These are phyloP conservation scores for Helicoverpa zea DNA, from an alignment of 1,140 invertebrate genomes.

Conservation along the genomic window DNA sequence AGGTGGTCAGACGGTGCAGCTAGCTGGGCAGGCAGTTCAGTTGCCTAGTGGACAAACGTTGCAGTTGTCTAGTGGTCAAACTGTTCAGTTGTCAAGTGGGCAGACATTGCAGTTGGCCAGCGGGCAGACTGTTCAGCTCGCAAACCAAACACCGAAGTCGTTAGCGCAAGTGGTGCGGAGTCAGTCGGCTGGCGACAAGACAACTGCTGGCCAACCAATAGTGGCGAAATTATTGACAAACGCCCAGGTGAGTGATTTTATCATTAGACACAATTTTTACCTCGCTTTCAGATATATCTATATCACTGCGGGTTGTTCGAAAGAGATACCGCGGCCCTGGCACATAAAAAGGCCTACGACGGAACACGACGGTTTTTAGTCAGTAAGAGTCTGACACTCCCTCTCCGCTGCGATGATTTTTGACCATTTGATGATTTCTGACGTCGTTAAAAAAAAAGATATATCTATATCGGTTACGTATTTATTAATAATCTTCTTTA, in stretches of 20 bases:
- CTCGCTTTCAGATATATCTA: too few relatives aligned
- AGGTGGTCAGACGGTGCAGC: constrained; percentile 58
- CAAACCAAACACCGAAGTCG: constrained; percentile 72
- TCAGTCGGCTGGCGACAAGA: constrained; percentile 70
- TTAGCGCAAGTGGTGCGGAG: constrained; percentile 72
- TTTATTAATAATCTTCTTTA: too few relatives aligned
- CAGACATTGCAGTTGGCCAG: constrained; percentile 75
- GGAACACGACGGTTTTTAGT: too few relatives aligned
- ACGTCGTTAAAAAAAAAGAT: too few relatives aligned
- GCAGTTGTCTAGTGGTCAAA: constrained; percentile 74
- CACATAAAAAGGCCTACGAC: too few relatives aligned
- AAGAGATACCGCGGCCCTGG: too few relatives aligned
- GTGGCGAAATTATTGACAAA: constrained; percentile 80
- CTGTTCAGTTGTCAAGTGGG: constrained; percentile 74
- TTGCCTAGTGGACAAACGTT: constrained; percentile 76
- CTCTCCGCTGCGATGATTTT: too few relatives aligned
- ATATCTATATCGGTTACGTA: too few relatives aligned
- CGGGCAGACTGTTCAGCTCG: constrained; percentile 64
- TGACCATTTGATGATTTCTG: too few relatives aligned
- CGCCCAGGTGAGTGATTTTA: constrained; percentile 71
- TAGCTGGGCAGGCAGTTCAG: constrained; percentile 73
- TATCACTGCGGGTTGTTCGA: too few relatives aligned
- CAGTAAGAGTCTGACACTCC: too few relatives aligned
- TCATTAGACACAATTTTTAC: background rate
- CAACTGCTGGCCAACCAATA: constrained; percentile 71